Percentiles rank a stretch among this genome's conserved stretches.
Conservation (phyloP, 1,140 invertebrate species). For the Meloidogyne floridensis region DNA sequence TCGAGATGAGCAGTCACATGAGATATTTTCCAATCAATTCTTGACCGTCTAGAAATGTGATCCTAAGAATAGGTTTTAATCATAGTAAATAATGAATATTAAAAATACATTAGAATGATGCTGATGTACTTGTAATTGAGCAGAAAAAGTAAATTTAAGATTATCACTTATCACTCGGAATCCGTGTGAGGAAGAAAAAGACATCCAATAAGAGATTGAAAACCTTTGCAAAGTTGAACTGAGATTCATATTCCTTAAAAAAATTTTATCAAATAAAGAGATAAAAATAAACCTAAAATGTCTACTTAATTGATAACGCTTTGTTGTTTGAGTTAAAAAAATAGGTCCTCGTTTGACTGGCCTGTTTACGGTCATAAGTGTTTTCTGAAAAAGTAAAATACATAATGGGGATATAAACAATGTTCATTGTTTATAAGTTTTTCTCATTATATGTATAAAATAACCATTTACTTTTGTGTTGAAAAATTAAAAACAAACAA, state of each 20-base stretch:
- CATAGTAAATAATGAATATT: background rate
- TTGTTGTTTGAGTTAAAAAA: conserved; percentile 80
- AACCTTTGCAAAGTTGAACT: conserved; percentile 84
- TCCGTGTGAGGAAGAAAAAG: conserved; percentile 90
- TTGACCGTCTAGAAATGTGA: conserved; percentile 80
- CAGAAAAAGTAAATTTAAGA: conserved; percentile 78
- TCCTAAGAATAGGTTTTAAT: conserved; percentile 72
- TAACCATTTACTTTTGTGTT: no score
- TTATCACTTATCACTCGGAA: conserved; percentile 85
- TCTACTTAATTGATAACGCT: conserved; percentile 85
- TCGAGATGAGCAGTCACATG: conserved; percentile 84
- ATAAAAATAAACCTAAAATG: conserved; percentile 74
- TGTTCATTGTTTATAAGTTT: no score
- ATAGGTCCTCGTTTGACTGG: conserved; percentile 85
- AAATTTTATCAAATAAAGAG: background rate
- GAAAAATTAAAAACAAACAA: conserved; percentile 30
- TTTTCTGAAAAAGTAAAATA: conserved; percentile 70
- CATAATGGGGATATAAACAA: background rate
- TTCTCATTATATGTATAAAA: no score
- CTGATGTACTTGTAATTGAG: conserved; percentile 69
- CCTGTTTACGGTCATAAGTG: conserved; percentile 89
- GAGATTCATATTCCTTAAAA: conserved; percentile 77
- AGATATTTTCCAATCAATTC: conserved; percentile 84
- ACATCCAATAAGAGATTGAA: conserved; percentile 96
- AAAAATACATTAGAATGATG: conserved; percentile 64